Evolutionary conservation across 2,888 invertebrate genomes (phyloP).

Genomic region (Athalia rosae): DNA sequence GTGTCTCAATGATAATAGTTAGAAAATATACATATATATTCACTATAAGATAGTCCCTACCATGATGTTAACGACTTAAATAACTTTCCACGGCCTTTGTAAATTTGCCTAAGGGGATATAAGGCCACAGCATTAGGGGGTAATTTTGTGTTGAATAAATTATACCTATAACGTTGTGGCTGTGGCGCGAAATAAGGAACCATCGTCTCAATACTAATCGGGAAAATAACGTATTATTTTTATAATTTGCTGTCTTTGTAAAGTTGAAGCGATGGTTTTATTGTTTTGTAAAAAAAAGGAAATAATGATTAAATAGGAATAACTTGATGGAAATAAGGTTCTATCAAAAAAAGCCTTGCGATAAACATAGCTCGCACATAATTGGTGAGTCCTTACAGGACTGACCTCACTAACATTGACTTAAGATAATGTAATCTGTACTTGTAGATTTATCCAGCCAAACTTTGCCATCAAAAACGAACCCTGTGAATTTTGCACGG

Average conservation of each 20-base stretch:
- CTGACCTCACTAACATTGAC: conserved; percentile 58
- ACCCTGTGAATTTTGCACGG: conserved; percentile 30
- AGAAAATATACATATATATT: conserved; percentile 45
- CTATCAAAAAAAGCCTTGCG: conserved; percentile 48
- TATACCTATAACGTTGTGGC: conserved; percentile 50
- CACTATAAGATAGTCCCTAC: conserved; percentile 15
- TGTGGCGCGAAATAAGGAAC: conserved; percentile 47
- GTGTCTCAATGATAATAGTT: conserved; percentile 37
- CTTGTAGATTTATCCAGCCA: conserved; percentile 58
- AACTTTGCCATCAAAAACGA: conserved; percentile 49
- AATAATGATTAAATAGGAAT: conserved; percentile 43
- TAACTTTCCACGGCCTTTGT: conserved; percentile 42
- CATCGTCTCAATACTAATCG: conserved; percentile 58
- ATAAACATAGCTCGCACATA: conserved; percentile 56
- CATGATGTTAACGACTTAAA: conserved; percentile 39
- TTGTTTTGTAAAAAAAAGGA: conserved; percentile 52
- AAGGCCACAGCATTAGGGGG: conserved; percentile 21
- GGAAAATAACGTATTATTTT: conserved; percentile 69
- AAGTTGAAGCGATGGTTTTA: conserved; percentile 62
- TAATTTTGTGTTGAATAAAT: background rate
- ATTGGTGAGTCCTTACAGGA: conserved; percentile 50
- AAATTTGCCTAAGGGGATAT: conserved; percentile 32
- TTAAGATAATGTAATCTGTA: conserved; percentile 58
- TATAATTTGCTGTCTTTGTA: conserved; percentile 65
- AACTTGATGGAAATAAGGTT: conserved; percentile 50